Evolutionary conservation across 1,140 invertebrate genomes (phyloP).

Genomic region (Delia radicum): DNA sequence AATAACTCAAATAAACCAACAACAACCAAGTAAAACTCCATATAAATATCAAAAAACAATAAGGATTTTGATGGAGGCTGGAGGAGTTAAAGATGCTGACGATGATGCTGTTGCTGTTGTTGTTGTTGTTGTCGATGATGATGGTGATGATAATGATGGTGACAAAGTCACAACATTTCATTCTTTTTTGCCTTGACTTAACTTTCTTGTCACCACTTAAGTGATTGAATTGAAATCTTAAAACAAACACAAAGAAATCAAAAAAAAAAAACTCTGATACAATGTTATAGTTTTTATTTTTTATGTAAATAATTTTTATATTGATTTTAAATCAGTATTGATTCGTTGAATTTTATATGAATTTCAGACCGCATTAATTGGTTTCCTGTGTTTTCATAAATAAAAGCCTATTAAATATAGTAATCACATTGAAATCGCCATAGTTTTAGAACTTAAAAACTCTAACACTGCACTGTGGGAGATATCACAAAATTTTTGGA

Average conservation of each 20-base stretch:
- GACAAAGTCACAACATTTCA: conserved; percentile 6
- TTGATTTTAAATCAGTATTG: no score
- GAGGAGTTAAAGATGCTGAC: background rate
- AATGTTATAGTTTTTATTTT: background rate
- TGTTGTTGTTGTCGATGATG: background rate
- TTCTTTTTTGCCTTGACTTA: background rate
- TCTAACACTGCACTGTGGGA: no score
- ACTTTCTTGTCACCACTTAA: conserved; percentile 14
- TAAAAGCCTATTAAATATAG: no score
- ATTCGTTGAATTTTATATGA: no score
- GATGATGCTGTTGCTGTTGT: background rate
- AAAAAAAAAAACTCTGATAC: background rate
- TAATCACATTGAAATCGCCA: no score
- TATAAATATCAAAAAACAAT: background rate
- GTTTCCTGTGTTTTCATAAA: no score
- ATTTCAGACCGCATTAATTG: no score
- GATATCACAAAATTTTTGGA: no score
- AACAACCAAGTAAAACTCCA: background rate
- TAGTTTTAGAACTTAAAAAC: no score
- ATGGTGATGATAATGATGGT: background rate
- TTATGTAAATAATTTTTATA: no score
- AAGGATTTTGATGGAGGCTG: background rate
- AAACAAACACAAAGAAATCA: background rate
- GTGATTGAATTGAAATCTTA: conserved; percentile 20
- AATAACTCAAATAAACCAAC: conserved; percentile 13